These are phyloP conservation scores for Phalacrocorax pelagicus DNA, from an alignment of 2,113 vertebrate genomes.

Conservation along the genomic window DNA sequence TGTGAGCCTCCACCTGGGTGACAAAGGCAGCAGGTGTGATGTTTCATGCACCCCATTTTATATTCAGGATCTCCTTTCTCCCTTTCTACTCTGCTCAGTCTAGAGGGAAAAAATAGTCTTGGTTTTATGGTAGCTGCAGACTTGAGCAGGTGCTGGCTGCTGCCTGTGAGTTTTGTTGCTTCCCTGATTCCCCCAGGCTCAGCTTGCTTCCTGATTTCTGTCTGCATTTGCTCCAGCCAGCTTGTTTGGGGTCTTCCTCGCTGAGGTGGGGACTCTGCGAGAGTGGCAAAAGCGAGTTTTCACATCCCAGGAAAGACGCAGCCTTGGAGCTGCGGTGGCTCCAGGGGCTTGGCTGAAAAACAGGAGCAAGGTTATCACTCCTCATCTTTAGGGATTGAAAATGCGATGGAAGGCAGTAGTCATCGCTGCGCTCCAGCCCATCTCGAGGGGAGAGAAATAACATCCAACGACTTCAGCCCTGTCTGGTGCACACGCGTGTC, in stretches of 20 bases:
- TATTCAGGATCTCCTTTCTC: neutral
- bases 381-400: neutral
- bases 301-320: neutral
- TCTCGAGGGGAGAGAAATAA: neutral
- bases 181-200: neutral
- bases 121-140: neutral
- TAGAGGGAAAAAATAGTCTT: neutral
- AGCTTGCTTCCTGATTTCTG: neutral
- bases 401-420: neutral
- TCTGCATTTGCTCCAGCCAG: neutral
- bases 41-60: neutral
- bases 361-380: neutral
- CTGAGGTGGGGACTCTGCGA: fast-evolving
- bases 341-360: neutral
- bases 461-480: neutral
- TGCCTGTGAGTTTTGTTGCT: neutral
- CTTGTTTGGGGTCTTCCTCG: neutral
- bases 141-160: neutral
- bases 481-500: fast-evolving
- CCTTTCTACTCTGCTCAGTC: neutral
- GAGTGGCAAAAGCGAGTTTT: neutral
- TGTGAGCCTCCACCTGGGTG: fast-evolving
- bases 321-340: neutral
- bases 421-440: neutral
- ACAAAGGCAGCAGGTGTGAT: neutral